Base-by-base conservation (phyloP, 2,113 vertebrate genomes). In the Hiodon tergisus region DNA sequence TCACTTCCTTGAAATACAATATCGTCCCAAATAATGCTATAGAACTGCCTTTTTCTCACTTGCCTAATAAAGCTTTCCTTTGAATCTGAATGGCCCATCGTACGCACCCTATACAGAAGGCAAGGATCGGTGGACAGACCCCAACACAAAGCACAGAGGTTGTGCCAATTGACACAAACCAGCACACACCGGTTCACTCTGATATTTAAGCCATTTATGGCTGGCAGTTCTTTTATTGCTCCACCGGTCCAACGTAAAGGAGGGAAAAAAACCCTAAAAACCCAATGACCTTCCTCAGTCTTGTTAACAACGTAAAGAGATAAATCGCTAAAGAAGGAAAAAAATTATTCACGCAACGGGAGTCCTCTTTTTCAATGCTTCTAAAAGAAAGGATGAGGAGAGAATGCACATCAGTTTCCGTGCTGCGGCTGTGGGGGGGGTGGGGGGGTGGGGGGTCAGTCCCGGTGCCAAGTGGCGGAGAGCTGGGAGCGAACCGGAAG, bases 331-430 rank as follows among this genome's bases (percentile, higher is more conserved):
- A 46, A 68, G 48, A 17, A 60, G 69, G 76, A 66, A 13, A 47
- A 76, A 76, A 63, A 51, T 16, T 71, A 50, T 73, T 85, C 86
- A 88, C 86, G 86, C 82, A 85, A 72, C 82, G 53, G 68, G 54
- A 8, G 77, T 84, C 46, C 75, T 61, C 66, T 59, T 58, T 72
- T 48, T 50, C n/a, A 7, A 73, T 46, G 63, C 31, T 82, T 84
- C 71, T 79, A 82, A 79, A 76, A 81, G 82, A 85, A 68, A 70
- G 81, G 82, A 86, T 79, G 84, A 87, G 75, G 67, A 87, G 80
- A 57, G 77, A 73, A 60, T 80, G 66, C 76, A 83, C 78, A 78
- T 87, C 84, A 71, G 84, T 82, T 78, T n/a, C 72, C 67, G 80
- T 76, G 81, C 76, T 81, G 81, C 77, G 73, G 82, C 85, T 31